Evolutionary conservation across 2,888 invertebrate species (phyloP).

Genomic region (Cosmia pyralina): DNA sequence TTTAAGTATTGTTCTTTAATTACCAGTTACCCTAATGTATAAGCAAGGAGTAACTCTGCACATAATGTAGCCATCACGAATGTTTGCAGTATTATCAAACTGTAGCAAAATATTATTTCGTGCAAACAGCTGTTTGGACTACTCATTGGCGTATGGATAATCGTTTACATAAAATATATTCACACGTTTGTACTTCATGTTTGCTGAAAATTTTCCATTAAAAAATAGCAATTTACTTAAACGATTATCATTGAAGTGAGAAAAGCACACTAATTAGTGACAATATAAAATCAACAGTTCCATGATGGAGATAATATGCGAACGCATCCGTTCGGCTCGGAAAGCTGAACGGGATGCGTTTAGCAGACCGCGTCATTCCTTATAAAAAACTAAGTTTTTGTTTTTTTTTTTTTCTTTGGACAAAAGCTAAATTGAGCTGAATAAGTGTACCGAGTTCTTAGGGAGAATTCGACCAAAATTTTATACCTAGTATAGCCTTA

Average conservation of each 20-base stretch:
- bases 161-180: slow-evolving; percentile 37
- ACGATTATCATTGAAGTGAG: background rate
- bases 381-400: too few species aligned
- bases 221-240: background rate
- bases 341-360: too few species aligned
- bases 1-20: too few species aligned
- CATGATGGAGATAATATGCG: too few species aligned
- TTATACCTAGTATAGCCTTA: too few species aligned
- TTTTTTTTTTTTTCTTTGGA: too few species aligned
- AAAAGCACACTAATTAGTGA: background rate
- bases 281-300: background rate
- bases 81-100: slow-evolving; percentile 42
- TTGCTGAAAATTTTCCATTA: slow-evolving; percentile 38
- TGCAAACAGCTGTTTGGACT: slow-evolving; percentile 26
- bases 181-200: slow-evolving; percentile 11
- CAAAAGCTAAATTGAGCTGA: too few species aligned
- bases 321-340: too few species aligned
- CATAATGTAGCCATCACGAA: slow-evolving; percentile 46
- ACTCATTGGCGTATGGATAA: slow-evolving; percentile 27
- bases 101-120: slow-evolving; percentile 53
- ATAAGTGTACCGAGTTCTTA: too few species aligned
- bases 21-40: background rate
- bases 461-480: too few species aligned
- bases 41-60: slow-evolving; percentile 5
- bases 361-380: too few species aligned